Conservation (phyloP, 92 coral and sea anemone species). For the Porites cylindrica region DNA sequence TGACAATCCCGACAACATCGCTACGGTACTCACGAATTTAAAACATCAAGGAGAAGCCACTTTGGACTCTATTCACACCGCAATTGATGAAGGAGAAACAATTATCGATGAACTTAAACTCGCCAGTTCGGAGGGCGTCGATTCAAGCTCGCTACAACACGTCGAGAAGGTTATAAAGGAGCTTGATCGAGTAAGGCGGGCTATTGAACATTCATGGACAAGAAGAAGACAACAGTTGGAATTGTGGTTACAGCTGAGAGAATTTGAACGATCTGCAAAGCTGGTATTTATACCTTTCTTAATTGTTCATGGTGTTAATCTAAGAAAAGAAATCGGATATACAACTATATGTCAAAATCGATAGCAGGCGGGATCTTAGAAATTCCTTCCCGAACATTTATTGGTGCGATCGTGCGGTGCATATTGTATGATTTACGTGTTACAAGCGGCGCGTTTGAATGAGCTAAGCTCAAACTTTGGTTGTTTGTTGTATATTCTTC, state of each 20-base stretch:
- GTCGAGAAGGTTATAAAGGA: slow-evolving; percentile 97
- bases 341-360: not conserved
- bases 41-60: slow-evolving; percentile 98
- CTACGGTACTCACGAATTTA: slow-evolving; percentile 90
- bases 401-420: not conserved
- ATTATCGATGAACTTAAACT: slow-evolving; percentile 93
- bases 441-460: not conserved
- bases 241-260: slow-evolving; percentile 95
- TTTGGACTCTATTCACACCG: slow-evolving; percentile 91
- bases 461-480: not conserved
- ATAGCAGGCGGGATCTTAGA: not conserved
- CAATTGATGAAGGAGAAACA: slow-evolving; percentile 95
- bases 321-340: slow-evolving; percentile 6
- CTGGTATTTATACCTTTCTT: slow-evolving; percentile 67
- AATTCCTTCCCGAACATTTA: slow-evolving; percentile 8
- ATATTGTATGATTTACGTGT: not conserved
- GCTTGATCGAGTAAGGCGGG: slow-evolving; percentile 89
- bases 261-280: slow-evolving; percentile 97
- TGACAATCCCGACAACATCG: slow-evolving; percentile 98
- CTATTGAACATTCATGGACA: slow-evolving; percentile 98
- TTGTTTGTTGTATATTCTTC: not conserved
- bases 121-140: slow-evolving; percentile 91
- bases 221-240: slow-evolving; percentile 95
- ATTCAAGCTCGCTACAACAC: slow-evolving; percentile 94
- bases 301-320: slow-evolving; percentile 14